phyloP scores from a whole-genome alignment of 1,140 invertebrate species.

The Ephestia elutella region DNA sequence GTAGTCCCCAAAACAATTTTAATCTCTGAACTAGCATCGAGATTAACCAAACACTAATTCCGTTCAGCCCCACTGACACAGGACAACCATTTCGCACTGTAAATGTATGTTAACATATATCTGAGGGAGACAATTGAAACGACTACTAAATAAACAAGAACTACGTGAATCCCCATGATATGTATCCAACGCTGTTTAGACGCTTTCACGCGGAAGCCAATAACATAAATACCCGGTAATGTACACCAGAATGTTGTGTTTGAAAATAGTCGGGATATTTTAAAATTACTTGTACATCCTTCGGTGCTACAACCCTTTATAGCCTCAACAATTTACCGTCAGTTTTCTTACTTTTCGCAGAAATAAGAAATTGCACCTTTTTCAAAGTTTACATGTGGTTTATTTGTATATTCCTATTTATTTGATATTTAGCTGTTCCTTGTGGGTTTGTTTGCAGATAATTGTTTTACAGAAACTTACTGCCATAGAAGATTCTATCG shows the following conservation, averaged over 20 bases:
- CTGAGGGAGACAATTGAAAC: background rate
- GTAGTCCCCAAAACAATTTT: too few species aligned
- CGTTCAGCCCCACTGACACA: background rate
- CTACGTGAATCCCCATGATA: conserved; percentile 1
- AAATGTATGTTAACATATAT: background rate
- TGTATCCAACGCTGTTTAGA: conserved; percentile 1
- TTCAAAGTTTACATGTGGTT: too few species aligned
- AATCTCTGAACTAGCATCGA: background rate
- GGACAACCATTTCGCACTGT: background rate
- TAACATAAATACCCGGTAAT: conserved; percentile 6
- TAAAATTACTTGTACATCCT: background rate
- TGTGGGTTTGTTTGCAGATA: too few species aligned
- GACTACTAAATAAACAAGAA: conserved; percentile 8
- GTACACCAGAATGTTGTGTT: background rate
- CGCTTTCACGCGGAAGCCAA: conserved; percentile 3
- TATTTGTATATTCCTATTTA: too few species aligned
- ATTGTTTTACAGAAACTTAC: too few species aligned
- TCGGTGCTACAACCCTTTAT: too few species aligned
- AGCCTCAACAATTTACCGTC: too few species aligned
- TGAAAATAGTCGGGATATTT: background rate
- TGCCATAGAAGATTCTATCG: too few species aligned
- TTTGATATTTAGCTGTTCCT: too few species aligned
- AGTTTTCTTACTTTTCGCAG: too few species aligned
- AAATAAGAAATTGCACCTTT: too few species aligned
- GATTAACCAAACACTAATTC: conserved; percentile 1